These are phyloP conservation scores for Epinotia demarniana DNA, from an alignment of 2,888 invertebrate genomes.

Conservation along the genomic window DNA sequence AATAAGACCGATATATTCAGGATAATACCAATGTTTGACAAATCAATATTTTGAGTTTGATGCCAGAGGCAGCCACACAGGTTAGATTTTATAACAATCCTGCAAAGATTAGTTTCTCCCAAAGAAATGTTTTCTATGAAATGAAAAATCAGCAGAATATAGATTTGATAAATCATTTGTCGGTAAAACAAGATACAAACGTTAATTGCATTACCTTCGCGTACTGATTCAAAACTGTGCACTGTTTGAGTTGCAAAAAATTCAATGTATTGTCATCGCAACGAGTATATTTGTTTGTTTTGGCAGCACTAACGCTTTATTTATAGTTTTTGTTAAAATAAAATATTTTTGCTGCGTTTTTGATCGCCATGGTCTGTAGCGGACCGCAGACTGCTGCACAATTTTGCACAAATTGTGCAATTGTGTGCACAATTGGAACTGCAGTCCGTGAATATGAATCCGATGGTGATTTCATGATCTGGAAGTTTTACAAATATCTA, in stretches of 20 bases:
- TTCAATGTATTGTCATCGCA: constrained; percentile 41
- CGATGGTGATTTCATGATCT: not conserved
- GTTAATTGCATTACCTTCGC: too few relatives aligned
- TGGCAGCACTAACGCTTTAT: constrained; percentile 34
- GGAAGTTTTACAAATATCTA: too few relatives aligned
- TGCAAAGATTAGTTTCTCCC: too few relatives aligned
- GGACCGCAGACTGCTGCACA: constrained; percentile 5
- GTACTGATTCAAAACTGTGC: constrained; percentile 13
- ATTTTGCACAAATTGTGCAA: constrained; percentile 6
- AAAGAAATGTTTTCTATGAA: too few relatives aligned
- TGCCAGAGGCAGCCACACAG: too few relatives aligned
- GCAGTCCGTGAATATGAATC: not conserved
- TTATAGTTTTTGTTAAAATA: constrained; percentile 31
- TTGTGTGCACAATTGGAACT: constrained; percentile 2
- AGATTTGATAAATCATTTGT: too few relatives aligned
- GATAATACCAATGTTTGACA: too few relatives aligned
- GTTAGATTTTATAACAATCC: too few relatives aligned
- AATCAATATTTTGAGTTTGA: too few relatives aligned
- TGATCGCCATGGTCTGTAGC: constrained; percentile 11
- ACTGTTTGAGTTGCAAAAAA: constrained; percentile 29
- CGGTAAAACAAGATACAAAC: too few relatives aligned
- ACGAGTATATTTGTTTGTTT: constrained; percentile 38
- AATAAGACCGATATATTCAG: too few relatives aligned
- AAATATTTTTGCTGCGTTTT: constrained; percentile 33
- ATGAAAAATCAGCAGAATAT: too few relatives aligned